phyloP scores from a whole-genome alignment of 1,140 invertebrate species.

The Drosophila ohnishii region DNA sequence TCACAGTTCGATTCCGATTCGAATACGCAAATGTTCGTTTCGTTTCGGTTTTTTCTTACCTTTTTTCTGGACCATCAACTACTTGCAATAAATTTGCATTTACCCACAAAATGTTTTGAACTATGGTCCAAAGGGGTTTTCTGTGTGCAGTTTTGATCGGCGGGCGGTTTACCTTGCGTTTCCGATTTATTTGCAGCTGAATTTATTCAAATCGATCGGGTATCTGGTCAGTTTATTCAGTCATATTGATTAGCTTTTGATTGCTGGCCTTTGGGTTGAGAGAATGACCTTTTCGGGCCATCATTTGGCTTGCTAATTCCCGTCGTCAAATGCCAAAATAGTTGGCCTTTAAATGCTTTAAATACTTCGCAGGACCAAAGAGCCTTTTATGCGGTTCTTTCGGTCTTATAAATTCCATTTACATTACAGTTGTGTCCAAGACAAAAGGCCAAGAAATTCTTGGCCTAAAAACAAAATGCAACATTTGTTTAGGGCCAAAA shows the following conservation, averaged over 20 bases:
- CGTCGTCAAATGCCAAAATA: slow-evolving; percentile 1
- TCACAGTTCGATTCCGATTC: slow-evolving; percentile 58
- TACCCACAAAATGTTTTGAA: slow-evolving; percentile 80
- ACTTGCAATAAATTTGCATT: slow-evolving; percentile 78
- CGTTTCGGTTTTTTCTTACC: slow-evolving; percentile 16
- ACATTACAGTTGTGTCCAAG: slow-evolving; percentile 38
- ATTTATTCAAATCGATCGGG: slow-evolving; percentile 70
- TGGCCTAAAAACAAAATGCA: slow-evolving; percentile 7
- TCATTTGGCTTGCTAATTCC: slow-evolving; percentile 67
- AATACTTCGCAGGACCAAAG: slow-evolving; percentile 14
- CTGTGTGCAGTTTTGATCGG: slow-evolving; percentile 17
- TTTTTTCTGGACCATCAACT: slow-evolving; percentile 23
- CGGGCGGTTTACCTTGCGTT: slow-evolving; percentile 59
- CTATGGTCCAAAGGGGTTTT: slow-evolving; percentile 47
- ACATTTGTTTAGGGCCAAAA: slow-evolving; percentile 27
- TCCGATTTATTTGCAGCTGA: slow-evolving; percentile 72
- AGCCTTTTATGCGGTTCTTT: slow-evolving; percentile 23
- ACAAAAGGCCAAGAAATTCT: slow-evolving; percentile 20
- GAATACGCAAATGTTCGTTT: slow-evolving; percentile 58
- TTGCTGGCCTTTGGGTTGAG: slow-evolving; percentile 55
- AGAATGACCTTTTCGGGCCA: slow-evolving; percentile 55
- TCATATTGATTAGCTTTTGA: slow-evolving; percentile 73
- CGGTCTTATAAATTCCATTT: slow-evolving; percentile 2
- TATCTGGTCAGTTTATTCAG: slow-evolving; percentile 46
- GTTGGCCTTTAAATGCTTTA: not conserved